Base-by-base conservation (phyloP, 1,140 invertebrate species). In the Campoletis sonorensis region DNA sequence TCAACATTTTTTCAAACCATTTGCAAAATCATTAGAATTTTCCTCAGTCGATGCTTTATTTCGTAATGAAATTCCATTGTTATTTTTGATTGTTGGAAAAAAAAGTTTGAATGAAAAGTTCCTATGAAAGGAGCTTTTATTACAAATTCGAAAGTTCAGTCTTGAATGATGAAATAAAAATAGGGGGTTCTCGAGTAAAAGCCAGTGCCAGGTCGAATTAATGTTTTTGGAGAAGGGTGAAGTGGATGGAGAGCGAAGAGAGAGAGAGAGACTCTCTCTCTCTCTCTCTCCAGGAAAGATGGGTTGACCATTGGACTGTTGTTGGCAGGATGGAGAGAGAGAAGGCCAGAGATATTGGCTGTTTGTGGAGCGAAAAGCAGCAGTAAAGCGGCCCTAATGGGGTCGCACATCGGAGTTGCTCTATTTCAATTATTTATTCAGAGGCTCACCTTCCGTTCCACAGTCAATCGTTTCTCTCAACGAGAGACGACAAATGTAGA, bases 391-490 rank as follows among this genome's bases (percentile, higher is more conserved):
- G 80, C 80, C 86, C 88, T 90, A 90, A 90, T 89, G 85, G 87
- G 86, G 86, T 89, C 88, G 86, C 86, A 84, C 85, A 84, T 88
- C 82, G 85, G 81, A 80, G 84, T 85, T 78, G 75, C 83, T 21
- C 86, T 82, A 89, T 87, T 85, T 88, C 85, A 86, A 87, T 92
- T 89, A 91, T 87, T 91, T 89, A 91, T 90, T 89, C 87, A 85
- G 27, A 83, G 61, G 78, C 83, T 76, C 51, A n/a, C 51, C 51
- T 84, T 83, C 82, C 81, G 82, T 81, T 81, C 79, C 79, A 76
- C 79, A 45, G 78, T 79, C 79, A 33, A 30, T 64, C 49, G 45
- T 18, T 11, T 40, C n/a, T n/a, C 23, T 11, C 37, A 26, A 51
- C 49, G 72, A 13, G 21, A 8, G 40, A 75, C 33, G 61, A 26